A percentile compares a stretch with the other conserved stretches of the same genome.
Conservation (phyloP, 2,113 vertebrate genomes). For the Ictalurus punctatus region DNA sequence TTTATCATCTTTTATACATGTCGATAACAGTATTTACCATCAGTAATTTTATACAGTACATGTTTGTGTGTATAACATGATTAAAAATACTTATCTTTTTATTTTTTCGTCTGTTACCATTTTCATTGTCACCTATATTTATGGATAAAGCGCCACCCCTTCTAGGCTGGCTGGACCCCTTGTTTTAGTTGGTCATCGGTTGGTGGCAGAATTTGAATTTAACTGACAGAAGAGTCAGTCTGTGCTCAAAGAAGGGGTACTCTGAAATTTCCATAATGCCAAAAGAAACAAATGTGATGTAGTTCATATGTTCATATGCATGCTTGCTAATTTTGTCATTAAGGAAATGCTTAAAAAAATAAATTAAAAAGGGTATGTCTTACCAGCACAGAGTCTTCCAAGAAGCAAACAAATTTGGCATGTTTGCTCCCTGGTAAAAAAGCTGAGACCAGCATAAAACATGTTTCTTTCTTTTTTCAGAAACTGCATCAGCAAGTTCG, state of each 20-base stretch:
- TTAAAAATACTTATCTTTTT: constrained; percentile 10
- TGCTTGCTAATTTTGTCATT: neutral
- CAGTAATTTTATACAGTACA: neutral
- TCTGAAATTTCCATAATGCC: neutral
- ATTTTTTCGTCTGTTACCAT: neutral
- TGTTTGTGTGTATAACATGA: neutral
- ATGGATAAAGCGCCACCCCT: neutral
- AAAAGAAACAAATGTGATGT: neutral
- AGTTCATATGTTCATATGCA: neutral
- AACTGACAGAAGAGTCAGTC: neutral
- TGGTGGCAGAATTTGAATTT: neutral
- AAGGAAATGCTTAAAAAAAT: no score
- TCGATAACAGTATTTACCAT: neutral
- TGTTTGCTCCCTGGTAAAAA: neutral
- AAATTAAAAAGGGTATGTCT: no score
- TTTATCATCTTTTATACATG: constrained; percentile 13
- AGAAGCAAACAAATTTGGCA: neutral
- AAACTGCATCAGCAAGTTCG: no score
- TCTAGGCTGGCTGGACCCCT: neutral
- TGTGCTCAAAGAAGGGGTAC: neutral
- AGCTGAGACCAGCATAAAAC: neutral
- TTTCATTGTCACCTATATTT: neutral
- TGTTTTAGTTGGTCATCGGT: neutral
- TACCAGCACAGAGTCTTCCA: no score
- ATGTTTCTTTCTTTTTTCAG: neutral